Conservation (phyloP, 2,113 vertebrate genomes). For the Ailurus styani region DNA sequence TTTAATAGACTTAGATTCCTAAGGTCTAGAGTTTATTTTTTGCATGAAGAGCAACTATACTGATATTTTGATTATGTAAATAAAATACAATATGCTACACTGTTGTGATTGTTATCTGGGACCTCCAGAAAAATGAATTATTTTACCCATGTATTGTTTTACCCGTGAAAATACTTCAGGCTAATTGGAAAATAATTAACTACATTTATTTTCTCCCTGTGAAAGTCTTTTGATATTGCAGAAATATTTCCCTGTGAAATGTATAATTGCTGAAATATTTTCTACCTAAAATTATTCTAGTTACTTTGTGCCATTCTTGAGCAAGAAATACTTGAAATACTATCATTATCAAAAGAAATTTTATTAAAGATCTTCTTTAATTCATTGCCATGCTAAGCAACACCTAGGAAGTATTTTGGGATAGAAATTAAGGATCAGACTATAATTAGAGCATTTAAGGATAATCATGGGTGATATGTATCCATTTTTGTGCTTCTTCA, state of each 20-base stretch:
- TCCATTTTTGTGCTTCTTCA: neutral
- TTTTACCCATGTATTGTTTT: conserved; percentile 15
- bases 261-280: neutral
- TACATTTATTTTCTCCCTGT: conserved; percentile 13
- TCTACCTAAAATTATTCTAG: neutral
- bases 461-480: neutral
- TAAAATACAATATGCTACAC: neutral
- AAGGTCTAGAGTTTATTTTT: neutral
- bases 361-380: neutral
- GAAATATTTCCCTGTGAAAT: conserved; percentile 18
- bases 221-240: neutral
- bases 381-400: neutral
- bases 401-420: neutral
- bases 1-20: neutral
- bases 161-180: neutral
- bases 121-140: neutral
- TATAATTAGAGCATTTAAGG: neutral
- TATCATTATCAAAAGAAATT: neutral
- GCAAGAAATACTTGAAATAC: neutral
- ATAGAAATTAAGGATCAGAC: neutral
- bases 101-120: neutral
- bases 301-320: neutral
- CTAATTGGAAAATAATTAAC: conserved; percentile 53
- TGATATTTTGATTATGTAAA: neutral
- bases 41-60: neutral